Base-by-base conservation (phyloP, 2,113 vertebrate genomes). In the Clinocottus analis region DNA sequence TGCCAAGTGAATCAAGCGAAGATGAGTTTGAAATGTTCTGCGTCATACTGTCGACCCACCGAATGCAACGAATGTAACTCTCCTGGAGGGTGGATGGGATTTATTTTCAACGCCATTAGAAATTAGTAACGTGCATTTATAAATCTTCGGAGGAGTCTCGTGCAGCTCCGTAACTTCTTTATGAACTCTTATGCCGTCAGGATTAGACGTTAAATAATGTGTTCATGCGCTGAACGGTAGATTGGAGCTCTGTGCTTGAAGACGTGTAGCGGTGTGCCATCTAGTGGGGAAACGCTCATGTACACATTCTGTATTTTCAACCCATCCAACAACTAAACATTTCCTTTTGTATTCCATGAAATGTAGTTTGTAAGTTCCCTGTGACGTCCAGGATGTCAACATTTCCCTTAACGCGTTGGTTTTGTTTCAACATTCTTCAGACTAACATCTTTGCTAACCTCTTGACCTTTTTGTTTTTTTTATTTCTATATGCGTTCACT, bases 11-110 rank as follows among this genome's bases (percentile, higher is more conserved):
- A 49, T 39, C 49, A n/a, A 33, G 43, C 14, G 51, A 59, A 39
- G 45, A 43, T 53, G 45, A 68, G 69, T 49, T 58, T 6, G 27
- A 51, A 43, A 23, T 56, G 1, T n/a, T 53, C 35, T 62, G 19
- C 65, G 9, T 69, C 55, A 43, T 68, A 51, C 77, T 71, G 74
- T 72, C 60, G 43, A 68, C 77, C 85, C 89, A 85, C 87, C 72
- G 55, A 77, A 81, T 80, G 64, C 89, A 49, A 69, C 87, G 92
- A 92, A 90, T 90, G 90, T 90, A 85, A 67, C 14, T 51, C 61
- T 41, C 35, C 70, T 16, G 17, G 59, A 63, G 43, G 61, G 51
- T 67, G 51, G 51, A 72, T 23, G 14, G 59, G 67, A 56, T 62
- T 84, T 13, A 55, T 23, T 84, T 66, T 63, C 56, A 49, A 31